Conservation (phyloP, 2,888 invertebrate genomes). For the Dendrolimus pini region DNA sequence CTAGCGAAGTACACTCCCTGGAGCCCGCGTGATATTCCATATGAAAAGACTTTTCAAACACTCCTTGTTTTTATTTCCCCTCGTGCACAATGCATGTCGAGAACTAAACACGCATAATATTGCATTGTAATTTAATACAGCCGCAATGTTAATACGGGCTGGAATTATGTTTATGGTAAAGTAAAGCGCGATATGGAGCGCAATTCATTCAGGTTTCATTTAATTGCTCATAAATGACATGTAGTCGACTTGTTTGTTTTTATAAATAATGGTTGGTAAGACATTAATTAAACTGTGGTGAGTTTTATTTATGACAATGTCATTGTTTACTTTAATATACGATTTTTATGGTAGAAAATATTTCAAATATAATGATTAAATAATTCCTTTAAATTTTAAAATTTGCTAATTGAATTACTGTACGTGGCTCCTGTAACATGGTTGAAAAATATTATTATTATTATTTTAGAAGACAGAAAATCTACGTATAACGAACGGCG, state of each 20-base stretch:
- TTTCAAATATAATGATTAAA: too few relatives aligned
- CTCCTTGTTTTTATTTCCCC: conserved; percentile 31
- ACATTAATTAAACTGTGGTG: too few relatives aligned
- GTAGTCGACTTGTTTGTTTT: conserved; percentile 17
- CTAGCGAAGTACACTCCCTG: neutral
- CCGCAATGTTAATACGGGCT: conserved; percentile 27
- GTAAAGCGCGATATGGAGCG: conserved; percentile 29
- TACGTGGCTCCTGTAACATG: too few relatives aligned
- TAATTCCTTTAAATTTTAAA: too few relatives aligned
- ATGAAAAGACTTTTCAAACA: conserved; percentile 30
- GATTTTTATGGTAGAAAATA: too few relatives aligned
- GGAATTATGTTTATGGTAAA: conserved; percentile 33
- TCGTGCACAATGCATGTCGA: conserved; percentile 17
- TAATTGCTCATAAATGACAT: conserved; percentile 40
- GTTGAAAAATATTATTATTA: too few relatives aligned
- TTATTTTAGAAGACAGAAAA: too few relatives aligned
- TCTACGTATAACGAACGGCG: too few relatives aligned
- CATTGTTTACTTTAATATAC: too few relatives aligned
- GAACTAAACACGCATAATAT: conserved; percentile 21
- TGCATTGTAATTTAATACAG: conserved; percentile 34
- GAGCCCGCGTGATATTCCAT: conserved; percentile 29
- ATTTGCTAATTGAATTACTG: too few relatives aligned
- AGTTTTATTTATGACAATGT: too few relatives aligned
- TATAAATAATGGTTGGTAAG: too few relatives aligned
- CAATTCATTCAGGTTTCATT: conserved; percentile 38